Conservation (phyloP, 1,140 invertebrate species). For the Saccostrea echinata region DNA sequence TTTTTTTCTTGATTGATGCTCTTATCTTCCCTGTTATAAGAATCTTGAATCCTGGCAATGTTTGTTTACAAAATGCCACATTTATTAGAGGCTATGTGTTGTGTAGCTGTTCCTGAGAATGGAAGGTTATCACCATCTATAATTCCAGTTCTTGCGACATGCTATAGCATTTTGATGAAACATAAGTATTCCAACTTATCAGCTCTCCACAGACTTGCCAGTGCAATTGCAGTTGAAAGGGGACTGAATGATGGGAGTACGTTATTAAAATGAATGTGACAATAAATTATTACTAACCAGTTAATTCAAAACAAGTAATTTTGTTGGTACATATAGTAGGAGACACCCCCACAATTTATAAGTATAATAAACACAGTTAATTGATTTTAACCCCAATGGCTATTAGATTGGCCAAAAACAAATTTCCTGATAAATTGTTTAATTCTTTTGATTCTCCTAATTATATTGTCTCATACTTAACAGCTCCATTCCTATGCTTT, state of each 20-base stretch:
- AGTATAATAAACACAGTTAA: slow-evolving; percentile 17
- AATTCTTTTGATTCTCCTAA: not conserved
- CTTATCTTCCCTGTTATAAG: not conserved
- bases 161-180: slow-evolving; percentile 15
- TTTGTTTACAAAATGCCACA: slow-evolving; percentile 22
- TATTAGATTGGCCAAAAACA: not conserved
- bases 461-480: not conserved
- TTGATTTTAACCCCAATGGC: not conserved
- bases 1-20: not conserved
- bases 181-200: slow-evolving; percentile 1
- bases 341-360: not conserved
- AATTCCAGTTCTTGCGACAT: not conserved
- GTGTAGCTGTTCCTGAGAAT: slow-evolving; percentile 17
- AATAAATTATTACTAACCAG: not conserved
- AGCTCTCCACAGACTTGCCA: slow-evolving; percentile 6
- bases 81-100: slow-evolving; percentile 26
- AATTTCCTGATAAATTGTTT: too few relatives aligned
- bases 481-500: too few relatives aligned
- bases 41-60: slow-evolving; percentile 12
- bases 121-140: slow-evolving; percentile 1
- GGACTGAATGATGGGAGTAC: slow-evolving; percentile 20
- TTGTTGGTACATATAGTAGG: not conserved
- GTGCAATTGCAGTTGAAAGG: slow-evolving; percentile 19
- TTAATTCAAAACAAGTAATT: not conserved
- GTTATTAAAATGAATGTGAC: not conserved